Conservation (phyloP, 2,113 vertebrate species). For the Eclectus roratus region DNA sequence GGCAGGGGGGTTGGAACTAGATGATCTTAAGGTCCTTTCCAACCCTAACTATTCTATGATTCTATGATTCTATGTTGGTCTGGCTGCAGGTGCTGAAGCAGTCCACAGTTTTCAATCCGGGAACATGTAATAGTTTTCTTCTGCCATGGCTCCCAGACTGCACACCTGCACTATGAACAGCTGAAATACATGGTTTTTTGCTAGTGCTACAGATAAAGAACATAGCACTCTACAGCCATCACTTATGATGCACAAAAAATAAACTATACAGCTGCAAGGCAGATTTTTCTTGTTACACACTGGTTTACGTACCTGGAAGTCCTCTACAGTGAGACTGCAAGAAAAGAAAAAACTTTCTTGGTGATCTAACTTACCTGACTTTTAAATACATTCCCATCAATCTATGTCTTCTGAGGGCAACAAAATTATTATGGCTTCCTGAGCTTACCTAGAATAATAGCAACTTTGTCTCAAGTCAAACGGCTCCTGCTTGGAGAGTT, state of each 20-base stretch:
- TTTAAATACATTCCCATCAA: slow-evolving; percentile 3
- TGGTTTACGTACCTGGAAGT: not conserved
- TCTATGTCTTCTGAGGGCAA: not conserved
- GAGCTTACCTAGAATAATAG: not conserved
- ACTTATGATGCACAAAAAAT: not conserved
- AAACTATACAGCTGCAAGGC: not conserved
- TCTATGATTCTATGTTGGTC: too few relatives aligned
- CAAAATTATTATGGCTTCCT: slow-evolving; percentile 4
- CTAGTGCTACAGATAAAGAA: not conserved
- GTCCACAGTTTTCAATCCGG: not conserved
- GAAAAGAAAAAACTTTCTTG: not conserved
- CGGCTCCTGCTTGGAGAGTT: not conserved
- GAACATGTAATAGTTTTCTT: not conserved
- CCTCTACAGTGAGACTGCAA: not conserved
- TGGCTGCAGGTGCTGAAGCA: not conserved
- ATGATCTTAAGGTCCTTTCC: too few relatives aligned
- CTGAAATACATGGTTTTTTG: not conserved
- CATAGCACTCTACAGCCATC: not conserved
- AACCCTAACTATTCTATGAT: too few relatives aligned
- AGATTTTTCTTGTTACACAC: not conserved
- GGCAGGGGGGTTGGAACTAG: too few relatives aligned
- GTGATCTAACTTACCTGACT: not conserved
- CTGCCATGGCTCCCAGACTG: not conserved
- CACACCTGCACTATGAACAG: not conserved
- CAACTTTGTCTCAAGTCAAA: slow-evolving; percentile 44